A percentile compares a stretch with the other conserved stretches of the same genome.
phyloP scores from a whole-genome alignment of 2,797 vertebrate genomes.

The Anguilla megastoma region DNA sequence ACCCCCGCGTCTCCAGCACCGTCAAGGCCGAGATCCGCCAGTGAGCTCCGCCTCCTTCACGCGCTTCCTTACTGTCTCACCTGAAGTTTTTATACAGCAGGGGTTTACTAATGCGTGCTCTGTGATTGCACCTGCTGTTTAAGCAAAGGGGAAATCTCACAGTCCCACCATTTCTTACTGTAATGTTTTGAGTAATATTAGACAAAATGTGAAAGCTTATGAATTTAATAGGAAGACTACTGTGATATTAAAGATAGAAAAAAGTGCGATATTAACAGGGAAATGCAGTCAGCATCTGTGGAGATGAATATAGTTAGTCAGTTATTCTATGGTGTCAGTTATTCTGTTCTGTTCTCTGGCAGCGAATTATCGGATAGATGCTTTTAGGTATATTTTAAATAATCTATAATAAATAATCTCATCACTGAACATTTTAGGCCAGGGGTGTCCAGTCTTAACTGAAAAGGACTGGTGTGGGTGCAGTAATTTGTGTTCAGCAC shows the following conservation, averaged over 20 bases:
- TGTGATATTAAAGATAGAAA: not conserved
- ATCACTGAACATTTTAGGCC: too few species aligned
- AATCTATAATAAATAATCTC: not conserved
- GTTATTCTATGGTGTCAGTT: not conserved
- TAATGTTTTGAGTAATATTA: not conserved
- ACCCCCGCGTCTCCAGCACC: constrained; percentile 81
- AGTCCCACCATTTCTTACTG: not conserved
- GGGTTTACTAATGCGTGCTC: not conserved
- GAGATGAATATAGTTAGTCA: not conserved
- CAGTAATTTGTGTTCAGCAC: too few species aligned
- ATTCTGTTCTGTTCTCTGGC: too few species aligned
- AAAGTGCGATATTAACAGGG: not conserved
- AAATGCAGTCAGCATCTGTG: not conserved
- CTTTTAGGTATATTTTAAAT: not conserved
- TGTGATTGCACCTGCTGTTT: not conserved
- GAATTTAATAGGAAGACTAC: not conserved
- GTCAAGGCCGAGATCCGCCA: constrained; percentile 84
- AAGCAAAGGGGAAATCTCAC: not conserved
- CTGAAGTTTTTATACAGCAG: not conserved
- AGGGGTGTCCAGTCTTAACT: too few species aligned
- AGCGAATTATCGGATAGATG: not conserved
- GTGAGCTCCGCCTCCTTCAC: constrained; percentile 60
- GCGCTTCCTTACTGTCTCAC: not conserved
- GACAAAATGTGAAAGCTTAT: not conserved
- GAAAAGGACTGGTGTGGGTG: too few species aligned